Percentiles rank a stretch among this genome's conserved stretches.
Conservation (phyloP, 2,113 vertebrate genomes). For the Mesembrinibis cayennensis region DNA sequence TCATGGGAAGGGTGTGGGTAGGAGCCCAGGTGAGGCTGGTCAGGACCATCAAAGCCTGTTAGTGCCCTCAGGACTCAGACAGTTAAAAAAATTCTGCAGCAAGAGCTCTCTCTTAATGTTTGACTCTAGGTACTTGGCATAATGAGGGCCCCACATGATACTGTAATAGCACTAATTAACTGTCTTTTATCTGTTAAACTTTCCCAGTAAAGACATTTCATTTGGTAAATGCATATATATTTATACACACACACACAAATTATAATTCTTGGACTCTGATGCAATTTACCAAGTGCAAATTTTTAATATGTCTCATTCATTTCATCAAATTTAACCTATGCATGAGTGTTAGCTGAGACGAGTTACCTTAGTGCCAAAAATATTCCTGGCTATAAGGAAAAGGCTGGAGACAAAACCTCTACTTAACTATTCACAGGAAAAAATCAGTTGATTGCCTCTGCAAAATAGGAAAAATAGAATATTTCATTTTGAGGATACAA, state of each 20-base stretch:
- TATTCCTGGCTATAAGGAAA: background rate
- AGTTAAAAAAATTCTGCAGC: background rate
- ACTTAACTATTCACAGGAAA: background rate
- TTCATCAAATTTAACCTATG: background rate
- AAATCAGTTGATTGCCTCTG: background rate
- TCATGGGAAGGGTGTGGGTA: background rate
- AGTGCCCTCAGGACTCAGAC: background rate
- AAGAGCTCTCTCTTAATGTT: background rate
- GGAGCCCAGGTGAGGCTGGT: background rate
- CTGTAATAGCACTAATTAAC: background rate
- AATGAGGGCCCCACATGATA: accelerated
- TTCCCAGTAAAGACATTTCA: background rate
- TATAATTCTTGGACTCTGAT: background rate
- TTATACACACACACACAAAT: background rate
- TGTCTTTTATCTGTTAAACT: background rate
- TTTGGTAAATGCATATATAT: background rate
- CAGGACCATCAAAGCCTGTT: background rate
- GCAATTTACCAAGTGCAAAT: background rate
- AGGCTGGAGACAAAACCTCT: background rate
- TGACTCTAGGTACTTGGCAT: background rate
- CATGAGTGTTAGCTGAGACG: background rate
- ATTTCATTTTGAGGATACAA: background rate
- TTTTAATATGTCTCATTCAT: background rate
- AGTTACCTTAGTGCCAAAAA: background rate
- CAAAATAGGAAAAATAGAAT: background rate